Base-by-base conservation (phyloP, 2,888 invertebrate genomes). In the Drosophila differens region DNA sequence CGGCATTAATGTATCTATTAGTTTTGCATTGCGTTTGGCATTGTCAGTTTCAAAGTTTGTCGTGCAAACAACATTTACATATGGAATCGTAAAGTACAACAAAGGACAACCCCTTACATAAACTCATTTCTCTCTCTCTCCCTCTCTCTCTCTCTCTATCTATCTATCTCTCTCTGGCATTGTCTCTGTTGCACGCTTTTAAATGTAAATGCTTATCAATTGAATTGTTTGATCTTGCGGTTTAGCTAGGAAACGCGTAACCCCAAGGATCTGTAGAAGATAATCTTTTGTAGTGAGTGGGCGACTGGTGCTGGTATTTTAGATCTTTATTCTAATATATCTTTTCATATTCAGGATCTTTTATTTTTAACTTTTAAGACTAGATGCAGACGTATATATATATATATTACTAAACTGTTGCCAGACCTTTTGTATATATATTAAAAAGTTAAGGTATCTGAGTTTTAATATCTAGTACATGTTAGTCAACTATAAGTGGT, bases 21-120 rank as follows among this genome's bases (percentile, higher is more conserved):
- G 88, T 79, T 82, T 83, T 66, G 75, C 81, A 74, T 79, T 85
- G 75, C 81, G 75, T 79, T 85, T 78, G 80, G 74, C 74, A 79
- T 85, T 83, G 81, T 81, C 62, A 58, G 75, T 64, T 71, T 61
- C 75, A 75, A 76, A 80, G 84, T 85, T 88, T 85, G 83, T 88
- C 79, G 81, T 70, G 85, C 85, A 85, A 85, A 85, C 85, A 85
- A 74, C 75, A 85, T 85, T 87, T 64, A 61, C 88, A 85, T 83
- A 77, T 32, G 44, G 67, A 74, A 80, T 75, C 75, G 49, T 59
- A 39, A 25, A 19, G 37, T 19, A 30, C 51, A 60, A 67, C 64
- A 63, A 68, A 39, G 54, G 44, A 60, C 74, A 77, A 83, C 82
- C 84, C 84, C 55, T 75, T 57, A 12, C 25, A 35, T 30, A 19